phyloP scores from a whole-genome alignment of 1,140 invertebrate genomes.

The Pseudomyrmex flavicornis region DNA sequence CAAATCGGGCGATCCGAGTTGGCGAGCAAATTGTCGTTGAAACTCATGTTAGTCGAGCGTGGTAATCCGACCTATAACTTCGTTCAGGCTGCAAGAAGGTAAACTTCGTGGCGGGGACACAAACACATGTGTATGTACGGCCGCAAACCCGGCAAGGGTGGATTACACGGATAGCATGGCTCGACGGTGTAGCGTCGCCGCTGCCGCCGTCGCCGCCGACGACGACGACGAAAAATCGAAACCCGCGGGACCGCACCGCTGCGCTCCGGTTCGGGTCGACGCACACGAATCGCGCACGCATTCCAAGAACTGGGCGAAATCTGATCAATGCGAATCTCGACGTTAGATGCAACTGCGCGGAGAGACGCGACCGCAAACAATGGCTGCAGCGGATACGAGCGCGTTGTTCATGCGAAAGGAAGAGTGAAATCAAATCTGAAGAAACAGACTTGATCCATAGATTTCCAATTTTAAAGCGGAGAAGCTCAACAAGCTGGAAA shows the following conservation, averaged over 20 bases:
- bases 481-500: background rate
- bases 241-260: conserved; percentile 21
- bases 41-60: conserved; percentile 58
- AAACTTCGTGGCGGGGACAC: conserved; percentile 64
- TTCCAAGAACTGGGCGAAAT: conserved; percentile 45
- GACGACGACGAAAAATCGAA: conserved; percentile 40
- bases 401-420: background rate
- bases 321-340: conserved; percentile 55
- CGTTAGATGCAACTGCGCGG: conserved; percentile 31
- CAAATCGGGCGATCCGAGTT: conserved; percentile 53
- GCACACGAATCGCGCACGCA: conserved; percentile 17
- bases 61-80: conserved; percentile 63
- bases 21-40: conserved; percentile 51
- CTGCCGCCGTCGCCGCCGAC: too few species aligned
- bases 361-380: conserved; percentile 13
- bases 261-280: conserved; percentile 33
- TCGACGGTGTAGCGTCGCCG: background rate
- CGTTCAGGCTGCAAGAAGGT: conserved; percentile 57
- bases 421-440: background rate
- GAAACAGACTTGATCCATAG: background rate
- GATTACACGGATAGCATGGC: conserved; percentile 32
- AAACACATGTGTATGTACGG: conserved; percentile 10
- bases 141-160: conserved; percentile 28
- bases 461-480: conserved; percentile 23
- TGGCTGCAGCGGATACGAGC: background rate